Percentiles rank a stretch among this genome's conserved stretches.
These are phyloP conservation scores for Actinemys pallida DNA, from an alignment of 2,113 vertebrate genomes.

Conservation along the genomic window DNA sequence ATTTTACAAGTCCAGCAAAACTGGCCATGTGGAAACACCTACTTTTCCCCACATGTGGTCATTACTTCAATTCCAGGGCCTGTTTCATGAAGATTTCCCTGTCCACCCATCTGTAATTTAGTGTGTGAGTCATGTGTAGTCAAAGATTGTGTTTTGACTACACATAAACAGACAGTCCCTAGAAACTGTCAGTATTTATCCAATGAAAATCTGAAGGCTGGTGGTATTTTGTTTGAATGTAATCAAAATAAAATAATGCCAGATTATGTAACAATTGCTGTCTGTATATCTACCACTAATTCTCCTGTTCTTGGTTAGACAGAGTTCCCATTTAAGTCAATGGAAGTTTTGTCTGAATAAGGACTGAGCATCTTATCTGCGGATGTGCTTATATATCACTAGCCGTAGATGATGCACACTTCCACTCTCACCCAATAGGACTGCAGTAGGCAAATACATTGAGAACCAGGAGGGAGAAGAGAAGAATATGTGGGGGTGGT, in stretches of 20 bases:
- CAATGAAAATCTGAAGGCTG: conserved; percentile 51
- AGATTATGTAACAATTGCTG: neutral
- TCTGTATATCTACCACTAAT: neutral
- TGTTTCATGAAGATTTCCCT: neutral
- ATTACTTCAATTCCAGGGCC: conserved; percentile 38
- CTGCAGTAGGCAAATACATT: neutral
- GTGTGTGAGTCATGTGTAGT: conserved; percentile 13
- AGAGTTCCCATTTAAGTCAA: neutral
- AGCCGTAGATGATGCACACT: neutral
- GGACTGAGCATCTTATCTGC: neutral
- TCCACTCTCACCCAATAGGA: neutral
- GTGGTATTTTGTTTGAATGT: neutral
- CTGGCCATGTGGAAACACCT: conserved; percentile 32
- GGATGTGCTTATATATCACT: neutral
- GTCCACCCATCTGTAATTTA: conserved; percentile 47
- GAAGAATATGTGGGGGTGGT: neutral
- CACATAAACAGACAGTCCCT: conserved; percentile 47
- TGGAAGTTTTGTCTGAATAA: neutral
- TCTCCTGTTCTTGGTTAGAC: neutral
- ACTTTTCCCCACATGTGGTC: conserved; percentile 9
- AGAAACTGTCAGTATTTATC: conserved; percentile 55
- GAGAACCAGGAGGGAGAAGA: neutral
- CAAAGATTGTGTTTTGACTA: conserved; percentile 61
- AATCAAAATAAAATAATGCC: neutral
- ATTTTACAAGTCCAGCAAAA: conserved; percentile 20